Evolutionary conservation across 2,113 vertebrate genomes (phyloP).

Genomic region (Antigone vipio): DNA sequence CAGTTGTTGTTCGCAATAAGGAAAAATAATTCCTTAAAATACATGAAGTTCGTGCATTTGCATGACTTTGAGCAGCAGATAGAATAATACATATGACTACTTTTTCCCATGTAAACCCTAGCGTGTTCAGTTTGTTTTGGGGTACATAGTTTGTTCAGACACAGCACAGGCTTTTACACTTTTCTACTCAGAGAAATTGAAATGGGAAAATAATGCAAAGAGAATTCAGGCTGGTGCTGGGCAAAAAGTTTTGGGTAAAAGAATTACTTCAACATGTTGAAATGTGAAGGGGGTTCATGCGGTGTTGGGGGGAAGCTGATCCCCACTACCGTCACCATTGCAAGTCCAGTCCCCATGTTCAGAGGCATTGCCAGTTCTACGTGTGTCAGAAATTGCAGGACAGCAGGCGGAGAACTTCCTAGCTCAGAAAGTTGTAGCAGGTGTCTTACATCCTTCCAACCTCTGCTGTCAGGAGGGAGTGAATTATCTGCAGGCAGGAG

Average conservation of each 20-base stretch:
- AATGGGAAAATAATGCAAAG: background rate
- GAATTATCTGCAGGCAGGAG: background rate
- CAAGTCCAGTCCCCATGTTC: background rate
- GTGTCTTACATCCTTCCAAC: background rate
- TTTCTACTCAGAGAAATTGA: background rate
- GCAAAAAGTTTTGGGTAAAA: background rate
- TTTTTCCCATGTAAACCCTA: background rate
- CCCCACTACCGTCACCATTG: background rate
- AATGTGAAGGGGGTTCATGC: background rate
- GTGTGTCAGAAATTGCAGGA: background rate
- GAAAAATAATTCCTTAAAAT: background rate
- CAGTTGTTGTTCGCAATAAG: background rate
- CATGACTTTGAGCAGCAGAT: background rate
- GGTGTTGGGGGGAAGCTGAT: background rate
- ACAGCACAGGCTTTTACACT: background rate
- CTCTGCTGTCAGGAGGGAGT: background rate
- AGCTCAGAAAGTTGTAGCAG: background rate
- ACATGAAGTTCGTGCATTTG: background rate
- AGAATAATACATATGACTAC: background rate
- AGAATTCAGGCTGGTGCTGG: background rate
- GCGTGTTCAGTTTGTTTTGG: rapidly evolving
- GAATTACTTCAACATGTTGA: background rate
- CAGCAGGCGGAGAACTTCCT: background rate
- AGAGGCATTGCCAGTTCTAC: background rate
- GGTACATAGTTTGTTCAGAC: background rate